A percentile compares a stretch with the other conserved stretches of the same genome.
phyloP scores from a whole-genome alignment of 2,113 vertebrate genomes.

The Sapajus apella region DNA sequence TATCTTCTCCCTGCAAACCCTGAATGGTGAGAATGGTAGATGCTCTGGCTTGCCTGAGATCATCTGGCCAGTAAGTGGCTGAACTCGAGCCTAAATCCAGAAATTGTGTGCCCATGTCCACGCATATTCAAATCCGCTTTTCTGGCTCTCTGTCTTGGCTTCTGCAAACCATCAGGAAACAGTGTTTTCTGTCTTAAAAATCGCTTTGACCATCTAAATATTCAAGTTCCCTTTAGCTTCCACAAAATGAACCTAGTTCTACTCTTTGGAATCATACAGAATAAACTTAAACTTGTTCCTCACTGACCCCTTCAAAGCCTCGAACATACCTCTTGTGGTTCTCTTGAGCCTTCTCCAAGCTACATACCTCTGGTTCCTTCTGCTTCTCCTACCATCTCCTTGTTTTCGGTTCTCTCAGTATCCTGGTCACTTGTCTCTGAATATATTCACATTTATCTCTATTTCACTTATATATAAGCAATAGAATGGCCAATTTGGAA shows the following conservation, averaged over 20 bases:
- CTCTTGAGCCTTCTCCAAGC: neutral
- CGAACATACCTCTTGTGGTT: neutral
- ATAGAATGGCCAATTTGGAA: neutral
- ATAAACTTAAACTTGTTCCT: neutral
- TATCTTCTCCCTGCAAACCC: neutral
- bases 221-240: neutral
- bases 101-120: neutral
- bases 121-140: neutral
- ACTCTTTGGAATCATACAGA: neutral
- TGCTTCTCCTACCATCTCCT: neutral
- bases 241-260: neutral
- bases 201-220: neutral
- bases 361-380: neutral
- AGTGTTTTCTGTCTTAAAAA: no score
- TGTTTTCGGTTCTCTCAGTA: neutral
- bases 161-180: neutral
- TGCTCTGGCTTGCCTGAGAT: neutral
- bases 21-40: neutral
- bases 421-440: neutral
- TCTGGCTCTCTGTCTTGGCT: neutral
- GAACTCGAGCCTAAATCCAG: neutral
- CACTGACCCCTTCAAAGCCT: neutral
- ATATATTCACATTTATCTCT: neutral
- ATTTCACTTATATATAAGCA: neutral
- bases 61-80: neutral